Evolutionary conservation across 2,797 vertebrate species (phyloP).

Genomic region (Scomberomorus guttatus): DNA sequence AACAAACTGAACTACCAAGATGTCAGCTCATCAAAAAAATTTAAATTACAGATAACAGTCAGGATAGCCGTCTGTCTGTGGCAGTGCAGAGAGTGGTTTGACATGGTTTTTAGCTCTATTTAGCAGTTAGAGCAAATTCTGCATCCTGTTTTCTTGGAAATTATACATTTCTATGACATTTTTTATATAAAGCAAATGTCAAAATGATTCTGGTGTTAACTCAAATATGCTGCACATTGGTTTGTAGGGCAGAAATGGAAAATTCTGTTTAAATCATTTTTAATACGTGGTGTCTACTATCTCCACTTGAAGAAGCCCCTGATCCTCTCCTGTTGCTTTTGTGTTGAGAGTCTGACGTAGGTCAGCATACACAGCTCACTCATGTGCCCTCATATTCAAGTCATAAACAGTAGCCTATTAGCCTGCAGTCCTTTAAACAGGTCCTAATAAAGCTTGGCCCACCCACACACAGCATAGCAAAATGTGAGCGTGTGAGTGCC

Average conservation of each 20-base stretch:
- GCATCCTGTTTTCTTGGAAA: slow-evolving; percentile 35
- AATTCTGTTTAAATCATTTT: slow-evolving; percentile 31
- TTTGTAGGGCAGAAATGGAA: slow-evolving; percentile 31
- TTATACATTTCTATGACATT: slow-evolving; percentile 21
- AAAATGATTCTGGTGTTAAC: slow-evolving; percentile 30
- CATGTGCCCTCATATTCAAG: slow-evolving; percentile 31
- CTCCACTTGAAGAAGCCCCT: not conserved
- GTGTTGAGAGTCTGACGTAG: not conserved
- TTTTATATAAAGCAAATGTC: slow-evolving; percentile 50
- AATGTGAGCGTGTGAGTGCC: slow-evolving; percentile 22
- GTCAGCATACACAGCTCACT: not conserved
- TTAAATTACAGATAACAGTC: not conserved
- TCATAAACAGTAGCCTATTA: slow-evolving; percentile 69
- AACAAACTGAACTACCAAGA: not conserved
- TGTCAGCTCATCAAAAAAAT: not conserved
- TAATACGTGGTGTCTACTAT: not conserved
- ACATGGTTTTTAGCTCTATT: slow-evolving; percentile 14
- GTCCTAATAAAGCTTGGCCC: slow-evolving; percentile 67
- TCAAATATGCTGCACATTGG: slow-evolving; percentile 36
- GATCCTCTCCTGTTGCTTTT: slow-evolving; percentile 12
- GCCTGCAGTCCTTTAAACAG: slow-evolving; percentile 49
- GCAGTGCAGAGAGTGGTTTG: slow-evolving; percentile 28
- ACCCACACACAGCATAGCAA: slow-evolving; percentile 63
- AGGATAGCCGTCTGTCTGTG: not conserved
- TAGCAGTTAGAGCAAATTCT: slow-evolving; percentile 34